These are phyloP conservation scores for Naja naja DNA, from an alignment of 2,113 vertebrate species.

Conservation along the genomic window DNA sequence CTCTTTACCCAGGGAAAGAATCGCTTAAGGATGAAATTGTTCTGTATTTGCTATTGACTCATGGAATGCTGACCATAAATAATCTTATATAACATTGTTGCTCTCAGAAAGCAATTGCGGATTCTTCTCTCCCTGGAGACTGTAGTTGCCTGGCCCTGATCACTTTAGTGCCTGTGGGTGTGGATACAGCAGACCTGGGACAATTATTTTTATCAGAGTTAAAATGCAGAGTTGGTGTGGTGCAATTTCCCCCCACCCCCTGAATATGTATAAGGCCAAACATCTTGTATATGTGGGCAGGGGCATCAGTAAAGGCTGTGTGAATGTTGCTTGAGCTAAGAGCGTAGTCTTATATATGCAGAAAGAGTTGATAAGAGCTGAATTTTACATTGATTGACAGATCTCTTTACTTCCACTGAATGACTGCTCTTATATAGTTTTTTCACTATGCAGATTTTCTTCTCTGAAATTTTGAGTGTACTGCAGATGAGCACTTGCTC, in stretches of 20 bases:
- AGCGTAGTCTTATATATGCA: not conserved
- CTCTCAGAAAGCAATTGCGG: fast-evolving
- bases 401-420: not conserved
- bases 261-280: slow-evolving; percentile 5
- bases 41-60: not conserved
- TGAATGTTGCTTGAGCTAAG: not conserved
- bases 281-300: not conserved
- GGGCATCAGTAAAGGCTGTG: not conserved
- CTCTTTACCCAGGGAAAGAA: not conserved
- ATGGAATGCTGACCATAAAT: slow-evolving; percentile 1
- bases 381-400: not conserved
- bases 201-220: slow-evolving; percentile 16
- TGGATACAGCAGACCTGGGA: not conserved
- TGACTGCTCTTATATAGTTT: not conserved
- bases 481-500: not conserved
- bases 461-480: not conserved
- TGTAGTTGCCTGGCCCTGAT: not conserved
- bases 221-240: not conserved
- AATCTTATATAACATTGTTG: not conserved
- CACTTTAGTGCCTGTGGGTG: not conserved
- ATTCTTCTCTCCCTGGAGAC: not conserved
- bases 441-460: not conserved
- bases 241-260: not conserved
- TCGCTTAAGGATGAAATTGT: not conserved
- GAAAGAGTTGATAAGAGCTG: not conserved